Evolutionary conservation across 2,888 invertebrate species (phyloP).

Genomic region (Chrysolina haemoptera): DNA sequence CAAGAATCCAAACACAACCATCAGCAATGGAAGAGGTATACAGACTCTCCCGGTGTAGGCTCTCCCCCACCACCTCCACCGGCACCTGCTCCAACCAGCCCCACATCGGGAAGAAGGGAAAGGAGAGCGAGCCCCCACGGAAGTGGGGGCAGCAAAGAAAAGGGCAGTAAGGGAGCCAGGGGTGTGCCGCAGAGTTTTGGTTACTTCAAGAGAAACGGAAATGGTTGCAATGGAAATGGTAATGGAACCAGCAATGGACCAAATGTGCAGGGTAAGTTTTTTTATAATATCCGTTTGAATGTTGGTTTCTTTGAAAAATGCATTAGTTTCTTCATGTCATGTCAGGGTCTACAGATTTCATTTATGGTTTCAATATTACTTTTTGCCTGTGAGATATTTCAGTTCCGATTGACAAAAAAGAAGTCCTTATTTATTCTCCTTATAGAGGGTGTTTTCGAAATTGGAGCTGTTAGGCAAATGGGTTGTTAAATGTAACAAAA

Average conservation of each 20-base stretch:
- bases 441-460: too few species aligned
- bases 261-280: conserved; percentile 50
- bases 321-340: too few species aligned
- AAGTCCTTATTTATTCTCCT: too few species aligned
- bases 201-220: conserved; percentile 81
- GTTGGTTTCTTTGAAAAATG: too few species aligned
- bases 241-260: conserved; percentile 65
- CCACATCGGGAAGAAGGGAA: conserved; percentile 67
- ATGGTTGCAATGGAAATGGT: conserved; percentile 58
- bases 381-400: too few species aligned
- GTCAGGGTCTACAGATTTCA: too few species aligned
- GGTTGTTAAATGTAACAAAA: too few species aligned
- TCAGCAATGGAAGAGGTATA: conserved; percentile 78
- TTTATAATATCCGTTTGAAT: neutral
- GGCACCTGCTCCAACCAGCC: conserved; percentile 69
- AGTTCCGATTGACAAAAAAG: too few species aligned
- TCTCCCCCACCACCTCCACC: conserved; percentile 73
- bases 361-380: too few species aligned
- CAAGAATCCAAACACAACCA: conserved; percentile 58
- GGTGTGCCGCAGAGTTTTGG: conserved; percentile 89
- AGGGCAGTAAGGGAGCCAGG: conserved; percentile 74
- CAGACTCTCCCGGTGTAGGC: conserved; percentile 77
- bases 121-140: conserved; percentile 64
- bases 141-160: conserved; percentile 67
- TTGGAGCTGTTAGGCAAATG: too few species aligned